These are phyloP conservation scores for Drosophila kanapiae DNA, from an alignment of 1,140 invertebrate species.

Conservation along the genomic window DNA sequence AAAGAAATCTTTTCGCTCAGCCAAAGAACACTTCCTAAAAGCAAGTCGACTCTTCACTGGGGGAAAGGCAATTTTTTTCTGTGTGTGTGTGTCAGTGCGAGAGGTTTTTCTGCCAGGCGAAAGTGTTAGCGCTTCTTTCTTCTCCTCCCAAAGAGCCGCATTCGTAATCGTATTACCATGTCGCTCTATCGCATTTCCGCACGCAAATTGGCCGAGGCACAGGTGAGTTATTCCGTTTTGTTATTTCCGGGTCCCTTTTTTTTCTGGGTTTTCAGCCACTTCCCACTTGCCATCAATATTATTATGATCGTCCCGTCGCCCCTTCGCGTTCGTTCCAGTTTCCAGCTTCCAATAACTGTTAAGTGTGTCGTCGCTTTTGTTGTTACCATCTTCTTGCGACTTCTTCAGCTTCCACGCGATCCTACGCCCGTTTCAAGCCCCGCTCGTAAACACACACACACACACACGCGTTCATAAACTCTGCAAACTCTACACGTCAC, in stretches of 20 bases:
- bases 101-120: constrained; percentile 43
- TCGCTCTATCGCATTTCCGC: constrained; percentile 76
- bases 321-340: background rate
- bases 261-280: background rate
- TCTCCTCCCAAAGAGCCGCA: constrained; percentile 47
- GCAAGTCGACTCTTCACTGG: constrained; percentile 54
- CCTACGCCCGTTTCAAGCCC: constrained; percentile 2
- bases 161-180: constrained; percentile 66
- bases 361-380: constrained; percentile 38
- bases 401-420: background rate
- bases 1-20: constrained; percentile 45
- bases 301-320: constrained; percentile 10
- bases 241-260: constrained; percentile 7
- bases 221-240: constrained; percentile 62
- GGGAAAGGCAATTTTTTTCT: constrained; percentile 77
- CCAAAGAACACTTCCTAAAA: constrained; percentile 76
- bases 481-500: constrained; percentile 51
- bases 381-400: constrained; percentile 22
- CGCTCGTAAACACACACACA: constrained; percentile 7
- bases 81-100: constrained; percentile 75
- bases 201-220: constrained; percentile 78
- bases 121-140: constrained; percentile 48
- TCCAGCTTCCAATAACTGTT: constrained; percentile 18
- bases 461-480: background rate
- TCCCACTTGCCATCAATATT: background rate